phyloP scores from a whole-genome alignment of 2,113 vertebrate genomes.

The Tamias sibiricus region DNA sequence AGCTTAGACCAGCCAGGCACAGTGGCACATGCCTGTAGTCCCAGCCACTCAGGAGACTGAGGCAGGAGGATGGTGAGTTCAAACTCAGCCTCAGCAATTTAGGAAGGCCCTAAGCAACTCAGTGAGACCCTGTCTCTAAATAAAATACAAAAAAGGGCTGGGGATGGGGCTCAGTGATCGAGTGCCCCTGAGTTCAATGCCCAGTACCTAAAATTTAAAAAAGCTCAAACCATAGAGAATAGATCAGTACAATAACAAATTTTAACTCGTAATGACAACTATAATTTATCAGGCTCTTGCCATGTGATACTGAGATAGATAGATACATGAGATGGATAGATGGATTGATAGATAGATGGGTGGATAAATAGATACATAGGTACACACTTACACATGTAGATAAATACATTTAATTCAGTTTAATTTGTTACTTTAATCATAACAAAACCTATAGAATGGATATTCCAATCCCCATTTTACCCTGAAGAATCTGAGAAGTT shows the following conservation, averaged over 20 bases:
- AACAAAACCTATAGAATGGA: neutral
- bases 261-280: neutral
- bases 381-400: neutral
- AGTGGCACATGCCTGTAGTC: too few species aligned
- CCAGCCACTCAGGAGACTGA: too few species aligned
- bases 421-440: neutral
- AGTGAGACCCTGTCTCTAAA: too few species aligned
- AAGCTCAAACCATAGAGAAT: neutral
- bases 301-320: neutral
- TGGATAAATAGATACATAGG: neutral
- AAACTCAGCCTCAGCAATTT: too few species aligned
- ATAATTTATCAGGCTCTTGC: neutral
- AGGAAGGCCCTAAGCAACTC: too few species aligned
- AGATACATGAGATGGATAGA: neutral
- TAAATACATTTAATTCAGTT: neutral
- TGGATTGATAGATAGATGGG: neutral
- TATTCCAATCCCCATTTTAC: neutral
- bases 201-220: too few species aligned
- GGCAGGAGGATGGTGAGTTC: too few species aligned
- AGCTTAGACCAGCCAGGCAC: neutral
- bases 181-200: too few species aligned
- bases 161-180: too few species aligned
- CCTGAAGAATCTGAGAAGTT: neutral
- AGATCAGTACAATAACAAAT: neutral
- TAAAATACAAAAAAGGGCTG: too few species aligned